A percentile compares a stretch with the other conserved stretches of the same genome.
phyloP scores from a whole-genome alignment of 2,797 vertebrate species.

The Anas georgica region DNA sequence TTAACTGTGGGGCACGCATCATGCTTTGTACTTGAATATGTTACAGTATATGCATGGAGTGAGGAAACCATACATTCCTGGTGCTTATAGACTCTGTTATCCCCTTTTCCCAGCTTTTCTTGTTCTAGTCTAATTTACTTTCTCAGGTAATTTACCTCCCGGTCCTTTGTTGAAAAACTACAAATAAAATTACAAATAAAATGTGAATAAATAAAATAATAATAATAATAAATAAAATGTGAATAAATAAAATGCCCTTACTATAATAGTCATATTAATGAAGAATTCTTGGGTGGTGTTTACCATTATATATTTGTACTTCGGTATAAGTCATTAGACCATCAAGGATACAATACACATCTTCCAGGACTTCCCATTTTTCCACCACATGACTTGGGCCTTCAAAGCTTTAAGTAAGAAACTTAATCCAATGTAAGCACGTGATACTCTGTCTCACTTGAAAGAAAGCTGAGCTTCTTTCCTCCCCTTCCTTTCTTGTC shows the following conservation, averaged over 20 bases:
- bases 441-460: background rate
- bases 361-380: background rate
- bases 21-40: background rate
- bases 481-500: background rate
- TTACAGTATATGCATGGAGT: background rate
- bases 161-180: too few species aligned
- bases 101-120: background rate
- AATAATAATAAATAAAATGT: too few species aligned
- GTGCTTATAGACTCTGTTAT: background rate
- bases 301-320: background rate
- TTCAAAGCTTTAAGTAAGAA: background rate
- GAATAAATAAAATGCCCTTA: background rate
- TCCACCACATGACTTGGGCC: too few species aligned
- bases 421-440: background rate
- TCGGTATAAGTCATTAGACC: background rate
- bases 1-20: background rate
- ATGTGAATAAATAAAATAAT: too few species aligned
- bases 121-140: background rate
- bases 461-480: background rate
- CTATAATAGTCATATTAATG: background rate
- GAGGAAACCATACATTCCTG: background rate
- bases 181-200: background rate
- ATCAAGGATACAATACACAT: background rate
- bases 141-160: too few species aligned
- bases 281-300: background rate